Evolutionary conservation across 2,113 vertebrate species (phyloP).

Genomic region (Megalops atlanticus): DNA sequence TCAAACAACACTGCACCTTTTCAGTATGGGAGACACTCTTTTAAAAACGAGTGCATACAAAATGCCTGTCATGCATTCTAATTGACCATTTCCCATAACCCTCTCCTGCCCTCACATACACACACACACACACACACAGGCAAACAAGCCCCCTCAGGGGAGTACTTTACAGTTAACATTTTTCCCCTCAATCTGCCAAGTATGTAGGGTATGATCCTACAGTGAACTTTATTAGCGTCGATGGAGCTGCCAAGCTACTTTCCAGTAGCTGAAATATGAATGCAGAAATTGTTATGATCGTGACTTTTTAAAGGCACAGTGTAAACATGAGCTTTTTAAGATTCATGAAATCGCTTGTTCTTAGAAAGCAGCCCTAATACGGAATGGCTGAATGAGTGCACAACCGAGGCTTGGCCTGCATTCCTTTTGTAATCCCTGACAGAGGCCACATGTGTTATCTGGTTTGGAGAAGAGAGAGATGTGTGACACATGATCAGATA

Average conservation of each 20-base stretch:
- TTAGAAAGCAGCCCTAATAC: background rate
- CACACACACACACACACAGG: background rate
- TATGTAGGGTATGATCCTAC: constrained; percentile 14
- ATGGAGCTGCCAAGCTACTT: constrained; percentile 2
- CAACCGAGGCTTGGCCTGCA: too few species aligned
- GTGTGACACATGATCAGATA: background rate
- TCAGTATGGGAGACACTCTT: background rate
- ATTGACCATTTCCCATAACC: background rate
- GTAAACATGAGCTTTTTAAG: background rate
- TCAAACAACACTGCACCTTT: background rate
- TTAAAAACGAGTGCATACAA: background rate
- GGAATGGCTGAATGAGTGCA: background rate
- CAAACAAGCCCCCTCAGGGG: background rate
- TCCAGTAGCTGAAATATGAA: constrained; percentile 1
- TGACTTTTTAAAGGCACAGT: background rate
- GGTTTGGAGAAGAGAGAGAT: background rate
- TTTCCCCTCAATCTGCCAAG: constrained; percentile 12
- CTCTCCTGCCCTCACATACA: background rate
- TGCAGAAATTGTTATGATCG: background rate
- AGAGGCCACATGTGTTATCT: too few species aligned
- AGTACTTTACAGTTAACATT: constrained; percentile 7
- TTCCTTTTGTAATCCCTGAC: too few species aligned
- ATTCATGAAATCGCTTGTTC: background rate
- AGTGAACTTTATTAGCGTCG: constrained; percentile 4
- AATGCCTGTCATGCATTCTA: background rate